Conservation (phyloP, 2,797 vertebrate species). For the Fistularia tabacaria region DNA sequence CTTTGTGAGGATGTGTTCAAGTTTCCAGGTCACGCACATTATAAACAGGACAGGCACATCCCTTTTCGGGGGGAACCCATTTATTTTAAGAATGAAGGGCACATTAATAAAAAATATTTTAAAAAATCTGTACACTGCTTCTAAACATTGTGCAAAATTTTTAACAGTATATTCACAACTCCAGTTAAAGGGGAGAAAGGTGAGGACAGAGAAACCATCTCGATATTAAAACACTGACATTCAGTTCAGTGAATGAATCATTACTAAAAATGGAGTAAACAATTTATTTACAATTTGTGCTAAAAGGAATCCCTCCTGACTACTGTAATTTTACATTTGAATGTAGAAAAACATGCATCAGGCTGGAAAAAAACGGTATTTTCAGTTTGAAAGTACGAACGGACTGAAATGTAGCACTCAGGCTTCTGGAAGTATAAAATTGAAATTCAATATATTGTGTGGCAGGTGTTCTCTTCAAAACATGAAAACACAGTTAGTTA, state of each 20-base stretch:
- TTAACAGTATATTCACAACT: slow-evolving; percentile 45
- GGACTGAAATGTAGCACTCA: slow-evolving; percentile 20
- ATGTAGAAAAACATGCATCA: slow-evolving; percentile 24
- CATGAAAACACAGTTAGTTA: no score
- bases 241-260: not conserved
- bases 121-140: slow-evolving; percentile 66
- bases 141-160: slow-evolving; percentile 60
- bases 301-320: slow-evolving; percentile 13
- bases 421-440: slow-evolving; percentile 18
- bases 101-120: slow-evolving; percentile 59
- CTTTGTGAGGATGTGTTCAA: no score
- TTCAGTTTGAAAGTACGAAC: slow-evolving; percentile 25
- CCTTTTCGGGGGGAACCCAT: slow-evolving; percentile 20
- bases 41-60: no score
- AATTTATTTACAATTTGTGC: slow-evolving; percentile 17
- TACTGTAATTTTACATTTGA: slow-evolving; percentile 3
- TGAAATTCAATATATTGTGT: not conserved
- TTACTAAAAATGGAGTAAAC: slow-evolving; percentile 17
- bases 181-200: slow-evolving; percentile 33
- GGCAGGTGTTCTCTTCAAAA: no score
- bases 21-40: no score
- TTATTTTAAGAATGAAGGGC: slow-evolving; percentile 40
- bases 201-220: slow-evolving; percentile 11
- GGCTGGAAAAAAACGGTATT: slow-evolving; percentile 17
- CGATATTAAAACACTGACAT: slow-evolving; percentile 2